These are phyloP conservation scores for Panthera uncia DNA, from an alignment of 2,113 vertebrate genomes.

Conservation along the genomic window DNA sequence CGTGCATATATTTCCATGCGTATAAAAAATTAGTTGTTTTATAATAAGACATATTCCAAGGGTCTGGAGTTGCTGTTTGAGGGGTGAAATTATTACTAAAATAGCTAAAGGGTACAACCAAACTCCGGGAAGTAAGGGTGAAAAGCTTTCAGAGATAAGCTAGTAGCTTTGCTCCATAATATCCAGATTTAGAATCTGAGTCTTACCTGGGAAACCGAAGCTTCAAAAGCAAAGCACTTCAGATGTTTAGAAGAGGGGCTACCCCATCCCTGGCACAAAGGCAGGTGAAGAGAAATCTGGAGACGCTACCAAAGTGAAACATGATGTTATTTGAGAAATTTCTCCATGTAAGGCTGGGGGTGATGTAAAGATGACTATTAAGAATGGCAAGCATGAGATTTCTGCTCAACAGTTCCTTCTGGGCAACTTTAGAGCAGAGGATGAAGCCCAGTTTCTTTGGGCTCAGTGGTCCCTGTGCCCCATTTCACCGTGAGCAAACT, in stretches of 20 bases:
- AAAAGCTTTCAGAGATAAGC: neutral
- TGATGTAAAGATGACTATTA: neutral
- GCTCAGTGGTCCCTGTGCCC: neutral
- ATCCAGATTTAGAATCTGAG: neutral
- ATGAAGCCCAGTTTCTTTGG: neutral
- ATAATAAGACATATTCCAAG: neutral
- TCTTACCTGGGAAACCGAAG: neutral
- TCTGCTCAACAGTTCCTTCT: neutral
- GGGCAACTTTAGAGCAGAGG: neutral
- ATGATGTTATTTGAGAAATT: constrained; percentile 41
- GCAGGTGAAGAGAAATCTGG: neutral
- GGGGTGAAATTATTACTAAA: neutral
- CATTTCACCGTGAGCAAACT: constrained; percentile 21
- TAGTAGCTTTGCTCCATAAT: neutral
- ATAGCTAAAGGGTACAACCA: neutral
- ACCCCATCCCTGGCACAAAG: neutral
- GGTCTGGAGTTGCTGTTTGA: neutral
- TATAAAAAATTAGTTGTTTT: neutral
- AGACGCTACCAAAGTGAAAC: constrained; percentile 43
- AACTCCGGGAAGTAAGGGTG: neutral
- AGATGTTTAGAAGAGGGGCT: neutral
- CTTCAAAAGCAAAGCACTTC: neutral
- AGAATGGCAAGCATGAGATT: neutral
- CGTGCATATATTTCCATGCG: neutral
- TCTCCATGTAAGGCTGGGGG: neutral